Evolutionary conservation across 2,888 invertebrate genomes (phyloP).

Genomic region (Mesoligia furuncula): DNA sequence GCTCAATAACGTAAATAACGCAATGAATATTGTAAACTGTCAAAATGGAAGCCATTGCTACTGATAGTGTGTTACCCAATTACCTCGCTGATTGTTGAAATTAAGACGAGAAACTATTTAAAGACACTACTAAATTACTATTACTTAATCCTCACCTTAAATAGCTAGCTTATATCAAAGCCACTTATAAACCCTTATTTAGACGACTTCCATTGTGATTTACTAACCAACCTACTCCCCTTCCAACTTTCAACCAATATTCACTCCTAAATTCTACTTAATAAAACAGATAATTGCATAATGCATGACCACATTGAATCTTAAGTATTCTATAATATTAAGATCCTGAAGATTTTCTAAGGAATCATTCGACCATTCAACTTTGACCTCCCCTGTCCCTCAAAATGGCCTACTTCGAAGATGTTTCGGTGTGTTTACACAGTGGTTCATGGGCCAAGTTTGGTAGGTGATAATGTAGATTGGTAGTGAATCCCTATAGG

Average conservation of each 20-base stretch:
- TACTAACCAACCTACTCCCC: constrained; percentile 21
- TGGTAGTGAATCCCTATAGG: constrained; percentile 80
- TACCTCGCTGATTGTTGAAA: neutral
- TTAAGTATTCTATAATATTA: constrained; percentile 71
- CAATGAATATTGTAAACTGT: no score
- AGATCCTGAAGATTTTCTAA: constrained; percentile 76
- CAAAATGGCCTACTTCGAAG: constrained; percentile 4
- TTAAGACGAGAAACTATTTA: neutral
- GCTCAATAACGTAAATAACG: no score
- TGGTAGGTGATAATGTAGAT: constrained; percentile 84
- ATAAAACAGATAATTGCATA: constrained; percentile 55
- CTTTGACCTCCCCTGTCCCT: constrained; percentile 32
- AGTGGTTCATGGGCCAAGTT: constrained; percentile 74
- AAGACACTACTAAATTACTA: constrained; percentile 27
- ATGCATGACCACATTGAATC: constrained; percentile 58
- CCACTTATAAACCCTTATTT: constrained; percentile 46
- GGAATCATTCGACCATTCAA: constrained; percentile 55
- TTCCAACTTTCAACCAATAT: constrained; percentile 39
- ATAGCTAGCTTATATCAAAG: constrained; percentile 37
- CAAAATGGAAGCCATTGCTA: no score
- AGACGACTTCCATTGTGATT: constrained; percentile 47
- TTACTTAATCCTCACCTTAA: constrained; percentile 27
- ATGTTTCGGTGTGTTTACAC: constrained; percentile 59
- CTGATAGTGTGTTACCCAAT: no score
- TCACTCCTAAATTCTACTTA: constrained; percentile 6